Percentiles rank a stretch among this genome's conserved stretches.
These are phyloP conservation scores for Mormyrops boulengeri DNA, from an alignment of 2,797 vertebrate species.

Conservation along the genomic window DNA sequence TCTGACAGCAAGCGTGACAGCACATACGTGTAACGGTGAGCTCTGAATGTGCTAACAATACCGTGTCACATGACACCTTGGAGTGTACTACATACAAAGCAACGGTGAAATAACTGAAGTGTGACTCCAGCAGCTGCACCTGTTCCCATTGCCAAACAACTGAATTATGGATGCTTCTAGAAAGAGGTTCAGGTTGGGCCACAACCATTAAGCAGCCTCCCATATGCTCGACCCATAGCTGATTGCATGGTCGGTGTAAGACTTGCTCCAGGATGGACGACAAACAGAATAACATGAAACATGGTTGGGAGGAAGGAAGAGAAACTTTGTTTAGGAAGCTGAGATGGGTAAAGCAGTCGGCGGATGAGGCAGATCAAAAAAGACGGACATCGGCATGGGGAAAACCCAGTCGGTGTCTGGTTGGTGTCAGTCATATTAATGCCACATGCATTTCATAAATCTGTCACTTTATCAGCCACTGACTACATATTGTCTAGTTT, in stretches of 20 bases:
- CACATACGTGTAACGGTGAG: constrained; percentile 6
- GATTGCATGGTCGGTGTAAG: not conserved
- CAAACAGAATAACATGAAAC: not conserved
- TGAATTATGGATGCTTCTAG: not conserved
- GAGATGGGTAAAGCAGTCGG: not conserved
- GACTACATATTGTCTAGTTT: not conserved
- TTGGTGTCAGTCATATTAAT: not conserved
- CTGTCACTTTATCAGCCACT: not conserved
- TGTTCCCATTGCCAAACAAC: not conserved
- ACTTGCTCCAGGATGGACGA: not conserved
- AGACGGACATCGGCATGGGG: not conserved
- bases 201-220: not conserved
- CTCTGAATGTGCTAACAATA: not conserved
- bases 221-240: not conserved
- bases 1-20: not conserved
- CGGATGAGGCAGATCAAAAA: not conserved
- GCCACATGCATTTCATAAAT: not conserved
- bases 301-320: not conserved
- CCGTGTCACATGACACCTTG: not conserved
- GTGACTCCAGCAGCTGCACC: not conserved
- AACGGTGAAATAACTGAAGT: not conserved
- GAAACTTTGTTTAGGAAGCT: not conserved
- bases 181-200: not conserved
- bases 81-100: not conserved
- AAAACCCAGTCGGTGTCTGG: not conserved